phyloP scores from a whole-genome alignment of 1,140 invertebrate genomes.

The Eueides isabella region DNA sequence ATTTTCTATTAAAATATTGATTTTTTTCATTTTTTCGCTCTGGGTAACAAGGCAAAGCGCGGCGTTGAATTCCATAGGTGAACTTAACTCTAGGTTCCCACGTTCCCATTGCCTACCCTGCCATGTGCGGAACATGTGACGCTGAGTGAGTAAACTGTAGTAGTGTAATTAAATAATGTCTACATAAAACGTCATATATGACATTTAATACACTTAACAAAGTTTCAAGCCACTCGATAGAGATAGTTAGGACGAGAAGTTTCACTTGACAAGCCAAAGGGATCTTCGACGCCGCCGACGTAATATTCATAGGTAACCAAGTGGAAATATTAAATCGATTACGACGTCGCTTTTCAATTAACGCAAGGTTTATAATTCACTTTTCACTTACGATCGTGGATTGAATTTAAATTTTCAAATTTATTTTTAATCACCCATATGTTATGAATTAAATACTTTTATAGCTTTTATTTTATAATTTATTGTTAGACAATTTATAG shows the following conservation, averaged over 20 bases:
- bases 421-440: neutral
- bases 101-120: too few relatives aligned
- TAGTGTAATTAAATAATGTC: too few relatives aligned
- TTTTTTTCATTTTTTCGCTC: too few relatives aligned
- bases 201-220: neutral
- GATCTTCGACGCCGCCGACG: conserved; percentile 2
- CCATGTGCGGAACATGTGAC: too few relatives aligned
- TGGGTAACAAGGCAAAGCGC: too few relatives aligned
- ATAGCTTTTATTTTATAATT: neutral
- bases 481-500: too few relatives aligned
- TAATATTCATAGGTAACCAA: conserved; percentile 3
- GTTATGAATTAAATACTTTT: too few relatives aligned
- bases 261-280: conserved; percentile 11
- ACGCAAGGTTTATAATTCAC: conserved; percentile 16
- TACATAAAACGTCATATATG: too few relatives aligned
- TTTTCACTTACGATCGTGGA: neutral
- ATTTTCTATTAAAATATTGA: too few relatives aligned
- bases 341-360: conserved; percentile 27
- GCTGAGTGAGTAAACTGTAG: too few relatives aligned
- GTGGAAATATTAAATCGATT: conserved; percentile 17
- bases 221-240: neutral
- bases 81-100: too few relatives aligned
- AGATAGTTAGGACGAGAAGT: neutral
- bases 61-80: too few relatives aligned
- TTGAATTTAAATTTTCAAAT: neutral